Base-by-base conservation (phyloP, 2,113 vertebrate genomes). In the Pluvianellus socialis region DNA sequence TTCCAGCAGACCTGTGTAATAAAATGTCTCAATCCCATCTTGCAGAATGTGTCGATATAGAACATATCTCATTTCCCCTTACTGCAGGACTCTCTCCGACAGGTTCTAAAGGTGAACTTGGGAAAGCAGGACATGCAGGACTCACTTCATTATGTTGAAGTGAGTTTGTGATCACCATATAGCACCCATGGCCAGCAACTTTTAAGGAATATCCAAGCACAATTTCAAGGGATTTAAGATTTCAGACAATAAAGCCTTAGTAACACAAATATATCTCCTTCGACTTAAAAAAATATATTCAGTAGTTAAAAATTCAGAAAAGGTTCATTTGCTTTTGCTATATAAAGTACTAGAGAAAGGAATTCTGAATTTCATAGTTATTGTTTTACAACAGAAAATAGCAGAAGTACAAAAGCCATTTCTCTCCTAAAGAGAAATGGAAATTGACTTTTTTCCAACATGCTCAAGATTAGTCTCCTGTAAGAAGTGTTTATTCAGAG, bases 1-100 rank as follows among this genome's bases (percentile, higher is more conserved):
- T 90, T 92, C 90, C 82, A 91, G 88, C 55, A 95, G 85, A 90
- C 79, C 79, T 49, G 33, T 50, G 20, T 10, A 92, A 94, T 38
- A 52, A 86, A 94, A 88, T 3, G 7, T 9, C 70, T 93, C 40
- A 50, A 45, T 82, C 33, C 40, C 49, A 79, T 59, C 82, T 65
- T 56, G 47, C 21, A 77, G 55, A 65, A 42, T 20, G 8, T 14
- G 62, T 21, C 18, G 13, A 14, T 13, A 42, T 6, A 72, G 44
- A 70, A 38, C 18, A 88, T n/a, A 42, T 32, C 14, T 58, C 44
- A 47, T 67, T 28, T 47, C 38, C 24, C 33, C 26, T 8, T 70
- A 12, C 12, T 38, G 35, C 18, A 62, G 20, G 45, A 45, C 66
- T 67, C 42, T 58, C 45, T 8, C 44, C 4, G 1, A 62, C 42